These are phyloP conservation scores for Stenotaenia linearis DNA, from an alignment of 2,888 invertebrate species.

Conservation along the genomic window DNA sequence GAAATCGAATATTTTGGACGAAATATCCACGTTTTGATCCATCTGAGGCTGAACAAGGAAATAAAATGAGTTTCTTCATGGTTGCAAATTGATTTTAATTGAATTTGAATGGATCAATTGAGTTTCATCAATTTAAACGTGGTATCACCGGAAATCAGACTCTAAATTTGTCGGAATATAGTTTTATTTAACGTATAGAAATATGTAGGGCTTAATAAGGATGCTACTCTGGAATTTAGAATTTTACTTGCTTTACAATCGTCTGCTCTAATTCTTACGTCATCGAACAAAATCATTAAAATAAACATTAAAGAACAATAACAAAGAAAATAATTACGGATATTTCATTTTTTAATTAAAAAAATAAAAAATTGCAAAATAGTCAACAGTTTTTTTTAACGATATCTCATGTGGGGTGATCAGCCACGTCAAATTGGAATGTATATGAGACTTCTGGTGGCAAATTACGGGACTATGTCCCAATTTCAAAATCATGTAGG, in stretches of 20 bases:
- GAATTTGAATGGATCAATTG: slow-evolving; percentile 19
- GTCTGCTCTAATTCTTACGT: background rate
- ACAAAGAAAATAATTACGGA: background rate
- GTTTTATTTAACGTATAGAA: background rate
- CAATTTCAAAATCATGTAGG: no score
- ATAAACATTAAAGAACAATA: background rate
- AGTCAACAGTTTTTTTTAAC: background rate
- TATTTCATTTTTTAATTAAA: background rate
- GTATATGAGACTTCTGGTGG: background rate
- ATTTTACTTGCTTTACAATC: background rate
- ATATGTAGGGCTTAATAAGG: background rate
- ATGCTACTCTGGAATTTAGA: background rate
- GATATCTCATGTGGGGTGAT: background rate
- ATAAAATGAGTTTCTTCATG: background rate
- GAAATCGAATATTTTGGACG: background rate
- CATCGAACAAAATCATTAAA: background rate
- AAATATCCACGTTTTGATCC: background rate
- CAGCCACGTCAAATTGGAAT: no score
- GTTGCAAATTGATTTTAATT: background rate
- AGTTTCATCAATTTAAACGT: slow-evolving; percentile 3
- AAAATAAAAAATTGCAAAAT: background rate
- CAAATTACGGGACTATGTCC: no score
- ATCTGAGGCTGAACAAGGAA: background rate
- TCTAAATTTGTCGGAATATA: background rate
- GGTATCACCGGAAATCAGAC: background rate